These are phyloP conservation scores for Spodoptera litura DNA, from an alignment of 1,140 invertebrate genomes.

Conservation along the genomic window DNA sequence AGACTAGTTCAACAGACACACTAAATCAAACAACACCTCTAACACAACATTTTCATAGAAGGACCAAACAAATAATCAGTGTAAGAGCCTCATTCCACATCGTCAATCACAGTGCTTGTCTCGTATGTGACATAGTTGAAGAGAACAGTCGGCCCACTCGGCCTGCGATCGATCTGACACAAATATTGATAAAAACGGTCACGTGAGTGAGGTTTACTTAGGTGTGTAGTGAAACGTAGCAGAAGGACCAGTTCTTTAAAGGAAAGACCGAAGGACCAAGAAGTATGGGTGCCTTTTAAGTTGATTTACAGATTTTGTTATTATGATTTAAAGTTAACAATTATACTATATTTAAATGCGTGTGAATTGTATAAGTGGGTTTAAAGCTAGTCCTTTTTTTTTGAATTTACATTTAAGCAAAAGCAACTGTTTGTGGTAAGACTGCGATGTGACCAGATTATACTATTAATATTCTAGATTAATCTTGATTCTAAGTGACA, in stretches of 20 bases:
- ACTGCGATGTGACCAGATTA: too few species aligned
- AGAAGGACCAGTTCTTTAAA: not conserved
- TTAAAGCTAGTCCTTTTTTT: too few species aligned
- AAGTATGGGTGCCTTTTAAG: too few species aligned
- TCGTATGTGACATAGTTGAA: conserved; percentile 1
- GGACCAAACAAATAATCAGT: not conserved
- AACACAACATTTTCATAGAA: not conserved
- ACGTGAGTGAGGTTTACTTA: not conserved
- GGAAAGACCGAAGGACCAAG: too few species aligned
- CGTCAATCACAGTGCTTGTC: conserved; percentile 6
- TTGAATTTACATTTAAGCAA: too few species aligned
- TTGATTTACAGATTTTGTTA: too few species aligned
- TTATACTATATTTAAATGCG: too few species aligned
- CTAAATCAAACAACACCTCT: not conserved
- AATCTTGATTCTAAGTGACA: too few species aligned
- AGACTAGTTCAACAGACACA: not conserved
- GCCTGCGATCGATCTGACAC: conserved; percentile 26
- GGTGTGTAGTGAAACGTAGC: not conserved
- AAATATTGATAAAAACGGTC: conserved; percentile 38
- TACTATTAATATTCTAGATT: too few species aligned
- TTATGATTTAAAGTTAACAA: too few species aligned
- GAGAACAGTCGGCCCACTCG: not conserved
- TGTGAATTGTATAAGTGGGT: too few species aligned
- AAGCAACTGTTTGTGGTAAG: too few species aligned
- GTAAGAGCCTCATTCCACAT: not conserved